phyloP scores from a whole-genome alignment of 2,113 vertebrate genomes.

The Loxodonta africana region DNA sequence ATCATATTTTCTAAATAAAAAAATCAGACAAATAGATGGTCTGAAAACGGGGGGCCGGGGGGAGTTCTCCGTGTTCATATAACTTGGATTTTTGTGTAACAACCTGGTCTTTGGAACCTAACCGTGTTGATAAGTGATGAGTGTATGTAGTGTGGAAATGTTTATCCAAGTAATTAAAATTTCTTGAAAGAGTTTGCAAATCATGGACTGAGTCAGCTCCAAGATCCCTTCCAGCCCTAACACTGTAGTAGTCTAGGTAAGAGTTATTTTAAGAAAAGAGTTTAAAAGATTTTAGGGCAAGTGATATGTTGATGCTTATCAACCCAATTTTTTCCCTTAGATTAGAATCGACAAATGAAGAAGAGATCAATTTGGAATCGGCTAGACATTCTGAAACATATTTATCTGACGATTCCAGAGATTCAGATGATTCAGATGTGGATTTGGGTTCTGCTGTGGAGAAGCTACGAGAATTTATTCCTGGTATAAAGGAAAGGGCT shows the following conservation, averaged over 20 bases:
- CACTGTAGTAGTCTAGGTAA: neutral
- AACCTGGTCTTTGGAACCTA: too few relatives aligned
- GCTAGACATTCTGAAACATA: neutral
- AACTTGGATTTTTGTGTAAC: too few relatives aligned
- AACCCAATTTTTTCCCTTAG: neutral
- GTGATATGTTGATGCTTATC: neutral
- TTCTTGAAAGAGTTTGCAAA: neutral
- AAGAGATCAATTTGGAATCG: neutral
- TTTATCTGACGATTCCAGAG: neutral
- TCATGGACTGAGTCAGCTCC: neutral
- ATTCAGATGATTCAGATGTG: neutral
- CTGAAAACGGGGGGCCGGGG: too few relatives aligned
- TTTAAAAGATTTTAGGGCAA: neutral
- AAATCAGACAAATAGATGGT: too few relatives aligned
- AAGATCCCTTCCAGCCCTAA: neutral
- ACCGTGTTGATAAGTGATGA: too few relatives aligned
- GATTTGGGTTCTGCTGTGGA: constrained; percentile 75
- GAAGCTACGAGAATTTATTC: constrained; percentile 89
- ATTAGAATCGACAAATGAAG: neutral
- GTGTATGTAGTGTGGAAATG: too few relatives aligned
- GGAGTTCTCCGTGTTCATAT: too few relatives aligned
- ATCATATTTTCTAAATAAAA: too few relatives aligned
- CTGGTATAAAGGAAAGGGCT: constrained; percentile 79
- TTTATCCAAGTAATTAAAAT: too few relatives aligned
- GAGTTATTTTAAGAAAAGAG: neutral